phyloP scores from a whole-genome alignment of 2,113 vertebrate species.

The Eonycteris spelaea region DNA sequence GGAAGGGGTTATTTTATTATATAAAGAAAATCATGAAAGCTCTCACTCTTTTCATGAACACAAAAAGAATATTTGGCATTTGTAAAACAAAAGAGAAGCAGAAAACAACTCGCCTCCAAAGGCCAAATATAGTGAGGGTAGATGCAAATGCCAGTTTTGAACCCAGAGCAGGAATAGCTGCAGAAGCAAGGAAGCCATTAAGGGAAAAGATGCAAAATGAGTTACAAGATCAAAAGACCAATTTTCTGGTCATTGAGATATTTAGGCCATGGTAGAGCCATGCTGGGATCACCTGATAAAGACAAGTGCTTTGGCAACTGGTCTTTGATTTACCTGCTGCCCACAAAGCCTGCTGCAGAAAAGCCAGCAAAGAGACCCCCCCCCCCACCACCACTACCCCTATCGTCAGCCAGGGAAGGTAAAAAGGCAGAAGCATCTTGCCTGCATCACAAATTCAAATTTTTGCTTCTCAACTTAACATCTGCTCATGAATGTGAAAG shows the following conservation, averaged over 20 bases:
- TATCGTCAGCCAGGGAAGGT: neutral
- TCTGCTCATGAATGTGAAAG: conserved; percentile 67
- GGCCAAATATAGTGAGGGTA: neutral
- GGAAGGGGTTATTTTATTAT: conserved; percentile 38
- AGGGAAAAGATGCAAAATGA: neutral
- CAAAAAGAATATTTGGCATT: conserved; percentile 7
- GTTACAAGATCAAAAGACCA: neutral
- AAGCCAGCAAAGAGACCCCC: neutral
- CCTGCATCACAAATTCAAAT: conserved; percentile 53
- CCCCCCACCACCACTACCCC: neutral
- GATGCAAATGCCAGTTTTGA: neutral
- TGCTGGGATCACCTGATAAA: conserved; percentile 29
- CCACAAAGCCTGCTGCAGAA: conserved; percentile 1
- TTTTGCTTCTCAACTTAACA: conserved; percentile 49
- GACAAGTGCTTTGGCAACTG: conserved; percentile 12
- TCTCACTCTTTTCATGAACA: neutral
- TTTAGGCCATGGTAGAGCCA: neutral
- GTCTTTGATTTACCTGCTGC: conserved; percentile 44
- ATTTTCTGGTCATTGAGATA: conserved; percentile 22
- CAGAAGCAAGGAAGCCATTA: neutral
- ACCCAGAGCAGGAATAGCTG: neutral
- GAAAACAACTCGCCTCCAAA: neutral
- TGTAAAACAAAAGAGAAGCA: conserved; percentile 30
- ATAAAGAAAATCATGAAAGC: conserved; percentile 28
- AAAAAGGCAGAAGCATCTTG: conserved; percentile 15